Evolutionary conservation across 1,140 invertebrate species (phyloP).

Genomic region (Mycetomoellerius zeteki): DNA sequence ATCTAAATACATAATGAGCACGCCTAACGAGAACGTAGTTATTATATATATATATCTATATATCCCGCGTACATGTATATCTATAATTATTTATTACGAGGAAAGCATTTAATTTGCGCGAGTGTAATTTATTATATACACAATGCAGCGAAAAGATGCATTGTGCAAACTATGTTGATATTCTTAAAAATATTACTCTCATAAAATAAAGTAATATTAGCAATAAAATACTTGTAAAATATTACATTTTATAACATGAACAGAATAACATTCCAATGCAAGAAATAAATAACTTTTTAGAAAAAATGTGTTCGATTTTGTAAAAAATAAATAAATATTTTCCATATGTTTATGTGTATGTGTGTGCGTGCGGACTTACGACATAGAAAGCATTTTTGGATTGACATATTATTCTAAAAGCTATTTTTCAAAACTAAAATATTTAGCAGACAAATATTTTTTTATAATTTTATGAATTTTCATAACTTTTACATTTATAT

Average conservation of each 20-base stretch:
- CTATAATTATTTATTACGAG: constrained; percentile 59
- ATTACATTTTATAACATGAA: background rate
- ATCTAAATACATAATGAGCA: constrained; percentile 57
- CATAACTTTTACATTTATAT: background rate
- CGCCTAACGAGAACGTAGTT: constrained; percentile 39
- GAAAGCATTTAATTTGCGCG: constrained; percentile 50
- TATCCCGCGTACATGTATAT: background rate
- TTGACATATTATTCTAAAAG: background rate
- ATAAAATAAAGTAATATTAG: background rate
- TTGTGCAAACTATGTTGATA: constrained; percentile 28
- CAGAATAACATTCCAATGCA: background rate
- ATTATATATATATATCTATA: background rate
- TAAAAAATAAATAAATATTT: too few species aligned
- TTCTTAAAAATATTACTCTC: constrained; percentile 40
- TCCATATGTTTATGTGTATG: background rate
- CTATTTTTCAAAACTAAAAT: background rate
- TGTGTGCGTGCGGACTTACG: too few species aligned
- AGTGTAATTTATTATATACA: constrained; percentile 42
- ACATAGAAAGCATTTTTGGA: background rate
- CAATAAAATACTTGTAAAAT: constrained; percentile 5
- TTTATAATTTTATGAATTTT: background rate
- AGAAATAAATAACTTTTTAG: background rate
- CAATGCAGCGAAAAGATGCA: background rate
- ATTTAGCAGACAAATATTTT: background rate
- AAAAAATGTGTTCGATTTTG: background rate